Percentiles rank a stretch among this genome's conserved stretches.
These are phyloP conservation scores for Myrmecobius fasciatus DNA, from an alignment of 2,113 vertebrate genomes.

Conservation along the genomic window DNA sequence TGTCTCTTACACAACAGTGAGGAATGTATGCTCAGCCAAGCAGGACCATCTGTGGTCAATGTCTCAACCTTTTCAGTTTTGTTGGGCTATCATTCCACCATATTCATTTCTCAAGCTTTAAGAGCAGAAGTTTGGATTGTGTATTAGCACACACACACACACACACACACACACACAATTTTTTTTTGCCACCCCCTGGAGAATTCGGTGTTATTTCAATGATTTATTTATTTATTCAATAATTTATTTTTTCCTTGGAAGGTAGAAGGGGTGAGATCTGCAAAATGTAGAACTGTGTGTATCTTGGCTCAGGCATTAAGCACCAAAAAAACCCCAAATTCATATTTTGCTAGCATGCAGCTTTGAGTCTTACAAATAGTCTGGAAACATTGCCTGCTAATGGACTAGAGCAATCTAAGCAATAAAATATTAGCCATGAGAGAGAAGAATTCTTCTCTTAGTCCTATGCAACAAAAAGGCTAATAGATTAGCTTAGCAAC, in stretches of 20 bases:
- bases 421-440: not conserved
- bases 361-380: slow-evolving; percentile 22
- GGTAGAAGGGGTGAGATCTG: slow-evolving; percentile 44
- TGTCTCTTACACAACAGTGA: slow-evolving; percentile 51
- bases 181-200: slow-evolving; percentile 42
- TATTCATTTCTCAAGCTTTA: slow-evolving; percentile 16
- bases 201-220: slow-evolving; percentile 34
- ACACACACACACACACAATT: too few relatives aligned
- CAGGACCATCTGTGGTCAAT: slow-evolving; percentile 40
- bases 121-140: slow-evolving; percentile 35
- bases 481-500: not conserved
- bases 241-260: slow-evolving; percentile 51
- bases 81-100: not conserved
- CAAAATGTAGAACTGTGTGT: slow-evolving; percentile 47
- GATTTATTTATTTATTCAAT: slow-evolving; percentile 30
- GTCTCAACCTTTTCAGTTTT: slow-evolving; percentile 44
- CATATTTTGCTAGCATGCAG: slow-evolving; percentile 55
- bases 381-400: not conserved
- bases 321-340: slow-evolving; percentile 54
- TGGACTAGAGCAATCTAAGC: not conserved
- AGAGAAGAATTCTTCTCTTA: not conserved
- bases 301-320: slow-evolving; percentile 53
- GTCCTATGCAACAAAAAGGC: not conserved
- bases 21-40: not conserved
- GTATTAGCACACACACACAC: not conserved